phyloP scores from a whole-genome alignment of 1,140 invertebrate species.

The Ceratina calcarata region DNA sequence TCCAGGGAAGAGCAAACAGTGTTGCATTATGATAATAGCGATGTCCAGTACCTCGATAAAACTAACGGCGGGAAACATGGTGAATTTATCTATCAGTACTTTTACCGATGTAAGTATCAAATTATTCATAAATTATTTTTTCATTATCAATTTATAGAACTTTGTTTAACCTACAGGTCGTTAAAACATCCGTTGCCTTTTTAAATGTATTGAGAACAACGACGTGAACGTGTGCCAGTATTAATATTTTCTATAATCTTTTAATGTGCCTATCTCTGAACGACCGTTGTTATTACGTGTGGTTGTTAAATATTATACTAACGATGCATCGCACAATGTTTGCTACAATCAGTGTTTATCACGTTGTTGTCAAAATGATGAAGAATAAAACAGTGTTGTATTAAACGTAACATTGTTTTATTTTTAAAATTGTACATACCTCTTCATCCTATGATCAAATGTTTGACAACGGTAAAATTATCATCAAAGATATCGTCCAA shows the following conservation, averaged over 20 bases:
- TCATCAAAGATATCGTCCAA: too few species aligned
- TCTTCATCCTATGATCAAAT: too few species aligned
- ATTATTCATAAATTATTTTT: background rate
- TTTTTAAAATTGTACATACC: too few species aligned
- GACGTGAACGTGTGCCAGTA: background rate
- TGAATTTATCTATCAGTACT: slow-evolving; percentile 35
- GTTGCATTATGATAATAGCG: slow-evolving; percentile 49
- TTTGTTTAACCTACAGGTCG: slow-evolving; percentile 11
- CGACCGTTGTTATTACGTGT: background rate
- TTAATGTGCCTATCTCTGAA: background rate
- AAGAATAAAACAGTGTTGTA: background rate
- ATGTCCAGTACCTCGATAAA: slow-evolving; percentile 50
- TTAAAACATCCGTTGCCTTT: slow-evolving; percentile 33
- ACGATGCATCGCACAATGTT: background rate
- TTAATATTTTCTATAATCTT: background rate
- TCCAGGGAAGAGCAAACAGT: slow-evolving; percentile 19
- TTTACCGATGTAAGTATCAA: slow-evolving; percentile 52
- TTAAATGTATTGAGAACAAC: slow-evolving; percentile 32
- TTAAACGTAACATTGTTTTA: background rate
- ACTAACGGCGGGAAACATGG: slow-evolving; percentile 52
- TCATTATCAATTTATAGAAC: background rate
- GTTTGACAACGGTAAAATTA: too few species aligned
- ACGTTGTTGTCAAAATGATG: background rate
- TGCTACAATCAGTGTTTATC: too few species aligned
- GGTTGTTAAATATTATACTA: background rate